Conservation (phyloP, 2,888 invertebrate genomes). For the Escarpia spicata region DNA sequence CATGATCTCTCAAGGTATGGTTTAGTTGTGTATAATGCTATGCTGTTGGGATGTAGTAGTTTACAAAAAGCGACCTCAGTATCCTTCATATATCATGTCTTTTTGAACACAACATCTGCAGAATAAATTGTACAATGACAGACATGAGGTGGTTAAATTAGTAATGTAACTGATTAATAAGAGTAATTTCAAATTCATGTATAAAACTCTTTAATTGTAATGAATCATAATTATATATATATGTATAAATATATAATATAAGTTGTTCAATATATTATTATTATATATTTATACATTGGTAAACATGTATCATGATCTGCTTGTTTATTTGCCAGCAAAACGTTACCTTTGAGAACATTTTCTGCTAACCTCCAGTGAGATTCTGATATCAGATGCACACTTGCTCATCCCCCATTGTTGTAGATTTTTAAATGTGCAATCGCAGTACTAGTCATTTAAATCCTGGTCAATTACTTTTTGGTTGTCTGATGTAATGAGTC, state of each 20-base stretch:
- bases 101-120: background rate
- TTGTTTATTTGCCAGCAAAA: too few relatives aligned
- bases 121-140: background rate
- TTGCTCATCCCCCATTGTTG: too few relatives aligned
- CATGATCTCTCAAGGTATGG: background rate
- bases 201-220: background rate
- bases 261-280: too few relatives aligned
- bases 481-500: too few relatives aligned
- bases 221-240: background rate
- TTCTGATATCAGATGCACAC: too few relatives aligned
- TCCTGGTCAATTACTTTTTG: too few relatives aligned
- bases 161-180: background rate
- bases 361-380: too few relatives aligned
- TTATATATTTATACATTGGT: too few relatives aligned
- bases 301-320: too few relatives aligned
- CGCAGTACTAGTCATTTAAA: too few relatives aligned
- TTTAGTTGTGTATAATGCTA: background rate
- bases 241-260: background rate
- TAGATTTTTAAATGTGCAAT: too few relatives aligned
- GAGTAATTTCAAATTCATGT: background rate
- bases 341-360: too few relatives aligned
- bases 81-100: background rate
- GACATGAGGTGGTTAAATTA: background rate
- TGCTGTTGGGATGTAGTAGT: background rate
- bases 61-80: background rate